Evolutionary conservation across 2,797 vertebrate genomes (phyloP).

Genomic region (Amphiprion clarkii): DNA sequence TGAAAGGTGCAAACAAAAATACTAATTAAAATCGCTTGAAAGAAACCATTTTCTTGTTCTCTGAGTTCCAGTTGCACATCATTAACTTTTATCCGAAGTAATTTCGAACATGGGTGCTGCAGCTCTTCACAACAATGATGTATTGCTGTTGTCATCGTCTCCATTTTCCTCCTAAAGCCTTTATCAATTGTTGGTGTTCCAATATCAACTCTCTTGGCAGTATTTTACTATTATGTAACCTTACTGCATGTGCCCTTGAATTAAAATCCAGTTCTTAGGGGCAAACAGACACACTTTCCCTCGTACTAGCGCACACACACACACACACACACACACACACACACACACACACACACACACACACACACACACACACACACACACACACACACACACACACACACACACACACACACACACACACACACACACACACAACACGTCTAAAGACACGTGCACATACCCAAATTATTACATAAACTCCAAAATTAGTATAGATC

Average conservation of each 20-base stretch:
- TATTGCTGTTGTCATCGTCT: background rate
- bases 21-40: background rate
- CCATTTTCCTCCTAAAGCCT: constrained; percentile 9
- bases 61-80: background rate
- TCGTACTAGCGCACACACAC: constrained; percentile 26
- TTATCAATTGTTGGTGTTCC: constrained; percentile 23
- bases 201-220: constrained; percentile 12
- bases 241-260: constrained; percentile 20
- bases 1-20: background rate
- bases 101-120: background rate
- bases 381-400: too few species aligned
- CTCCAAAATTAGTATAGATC: background rate
- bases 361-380: too few species aligned
- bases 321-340: too few species aligned
- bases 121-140: constrained; percentile 19
- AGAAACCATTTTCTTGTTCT: constrained; percentile 6
- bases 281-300: constrained; percentile 21
- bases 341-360: constrained; percentile 13
- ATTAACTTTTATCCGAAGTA: constrained; percentile 1
- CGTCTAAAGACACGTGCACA: too few species aligned
- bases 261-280: constrained; percentile 30
- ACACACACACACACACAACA: too few species aligned
- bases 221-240: constrained; percentile 6
- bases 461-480: background rate
- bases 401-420: too few species aligned